Evolutionary conservation across 2,888 invertebrate species (phyloP), one percentile per base, ranked within the genome.

Genomic region (Pteria penguin): DNA sequence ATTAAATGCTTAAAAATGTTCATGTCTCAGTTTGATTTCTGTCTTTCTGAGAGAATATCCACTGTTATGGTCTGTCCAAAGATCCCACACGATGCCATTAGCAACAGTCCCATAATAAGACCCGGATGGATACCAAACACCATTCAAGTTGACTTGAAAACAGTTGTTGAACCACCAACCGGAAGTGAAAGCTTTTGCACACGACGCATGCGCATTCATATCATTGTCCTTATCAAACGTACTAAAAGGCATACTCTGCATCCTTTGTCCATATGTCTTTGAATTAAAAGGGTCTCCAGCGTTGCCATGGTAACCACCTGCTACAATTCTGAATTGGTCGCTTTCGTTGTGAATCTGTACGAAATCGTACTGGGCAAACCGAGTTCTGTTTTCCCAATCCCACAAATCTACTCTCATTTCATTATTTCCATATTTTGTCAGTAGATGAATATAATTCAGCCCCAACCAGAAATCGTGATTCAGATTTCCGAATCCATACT

Each of bases 111-210:
- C 78, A 18, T 55, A 69, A 32, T 82, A 80, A n/a, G 72, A 57
- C 8, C 75, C 60, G 26, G 66, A 71, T 11, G 72, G 66, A 52
- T 81, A 81, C 81, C 81, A 81, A 24, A 81, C 77, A 2, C 81
- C 79, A 54, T 81, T 79, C 26, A 79, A 72, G 61, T 81, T 81
- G 5, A 76, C 78, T 26, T 63, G 70, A 60, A 76, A 78, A 72
- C 82, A 82, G 52, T 73, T 72, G 61, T 80, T 80, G 65, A 79
- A 80, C 82, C 82, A 82, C 82, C 78, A 82, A 52, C 82, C 82
- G 8, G 77, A 77, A 33, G 70, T 79, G 65, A 77, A 80, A 24
- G 69, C 76, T 52, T 57, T 55, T 22, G 82, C 82, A 69, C 82
- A 82, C 52, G 80, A 79, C 29, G 78, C 77, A 24, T 29, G 32